Evolutionary conservation across 2,113 vertebrate genomes (phyloP).

Genomic region (Capra hircus): DNA sequence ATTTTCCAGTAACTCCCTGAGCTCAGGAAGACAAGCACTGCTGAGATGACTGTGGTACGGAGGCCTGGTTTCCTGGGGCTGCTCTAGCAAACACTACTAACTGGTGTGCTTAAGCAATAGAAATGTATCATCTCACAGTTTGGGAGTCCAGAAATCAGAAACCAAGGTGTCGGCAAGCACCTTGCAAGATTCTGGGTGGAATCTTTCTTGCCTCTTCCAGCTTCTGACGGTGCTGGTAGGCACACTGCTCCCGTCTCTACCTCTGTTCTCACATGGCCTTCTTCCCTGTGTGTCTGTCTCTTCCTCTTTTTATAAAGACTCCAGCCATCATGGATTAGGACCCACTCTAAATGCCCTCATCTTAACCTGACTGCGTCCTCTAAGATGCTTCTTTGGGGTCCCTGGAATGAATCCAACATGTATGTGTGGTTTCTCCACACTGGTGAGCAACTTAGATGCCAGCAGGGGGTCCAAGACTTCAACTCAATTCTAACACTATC

Average conservation of each 20-base stretch:
- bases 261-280: background rate
- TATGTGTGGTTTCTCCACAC: background rate
- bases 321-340: background rate
- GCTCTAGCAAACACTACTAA: background rate
- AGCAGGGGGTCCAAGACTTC: background rate
- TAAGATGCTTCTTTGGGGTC: background rate
- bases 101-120: background rate
- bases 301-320: background rate
- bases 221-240: rapidly evolving
- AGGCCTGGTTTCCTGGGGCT: background rate
- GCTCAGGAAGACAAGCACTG: background rate
- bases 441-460: background rate
- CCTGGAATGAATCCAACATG: background rate
- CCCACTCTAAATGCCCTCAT: background rate
- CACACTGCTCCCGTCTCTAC: rapidly evolving
- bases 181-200: background rate
- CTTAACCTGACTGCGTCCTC: background rate
- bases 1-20: background rate
- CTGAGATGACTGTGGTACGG: rapidly evolving
- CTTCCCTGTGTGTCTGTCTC: background rate
- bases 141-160: background rate
- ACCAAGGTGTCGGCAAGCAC: rapidly evolving
- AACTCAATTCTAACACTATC: background rate
- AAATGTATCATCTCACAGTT: background rate
- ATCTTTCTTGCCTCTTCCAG: background rate